These are phyloP conservation scores for Coptodon rendalli DNA, from an alignment of 2,113 vertebrate genomes.

Conservation along the genomic window DNA sequence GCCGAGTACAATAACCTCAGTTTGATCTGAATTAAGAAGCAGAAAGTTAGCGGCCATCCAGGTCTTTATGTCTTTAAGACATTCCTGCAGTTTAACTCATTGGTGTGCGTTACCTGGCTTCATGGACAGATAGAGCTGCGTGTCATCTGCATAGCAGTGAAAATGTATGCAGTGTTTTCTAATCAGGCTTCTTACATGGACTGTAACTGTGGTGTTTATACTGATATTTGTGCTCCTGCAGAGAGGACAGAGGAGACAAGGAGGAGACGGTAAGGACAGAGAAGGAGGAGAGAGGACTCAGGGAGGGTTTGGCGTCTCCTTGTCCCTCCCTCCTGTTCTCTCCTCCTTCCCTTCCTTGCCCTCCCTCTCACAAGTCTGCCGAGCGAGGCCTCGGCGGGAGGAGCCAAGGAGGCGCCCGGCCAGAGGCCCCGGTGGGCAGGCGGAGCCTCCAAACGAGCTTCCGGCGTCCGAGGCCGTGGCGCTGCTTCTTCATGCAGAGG, in stretches of 20 bases:
- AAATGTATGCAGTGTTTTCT: not conserved
- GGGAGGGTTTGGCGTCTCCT: not conserved
- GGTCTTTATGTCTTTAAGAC: not conserved
- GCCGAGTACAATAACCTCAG: accelerated
- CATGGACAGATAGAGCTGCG: accelerated
- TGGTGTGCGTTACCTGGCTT: not conserved
- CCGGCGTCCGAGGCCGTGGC: not conserved
- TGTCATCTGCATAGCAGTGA: not conserved
- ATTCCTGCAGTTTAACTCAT: accelerated
- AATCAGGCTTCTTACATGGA: not conserved
- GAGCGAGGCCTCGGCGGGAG: not conserved
- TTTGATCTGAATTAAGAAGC: accelerated
- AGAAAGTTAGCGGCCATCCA: not conserved
- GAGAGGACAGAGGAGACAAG: not conserved
- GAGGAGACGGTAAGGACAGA: not conserved
- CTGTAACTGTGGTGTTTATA: not conserved
- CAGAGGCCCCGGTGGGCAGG: too few species aligned
- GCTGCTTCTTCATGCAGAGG: slow-evolving; percentile 24
- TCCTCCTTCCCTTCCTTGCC: not conserved
- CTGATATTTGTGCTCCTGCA: not conserved
- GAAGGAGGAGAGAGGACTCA: not conserved
- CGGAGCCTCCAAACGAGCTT: not conserved
- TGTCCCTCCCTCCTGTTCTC: not conserved
- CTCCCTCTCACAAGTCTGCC: not conserved
- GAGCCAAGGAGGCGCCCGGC: not conserved